A percentile compares a stretch with the other conserved stretches of the same genome.
Conservation (phyloP, 1,140 invertebrate genomes). For the Mya arenaria region DNA sequence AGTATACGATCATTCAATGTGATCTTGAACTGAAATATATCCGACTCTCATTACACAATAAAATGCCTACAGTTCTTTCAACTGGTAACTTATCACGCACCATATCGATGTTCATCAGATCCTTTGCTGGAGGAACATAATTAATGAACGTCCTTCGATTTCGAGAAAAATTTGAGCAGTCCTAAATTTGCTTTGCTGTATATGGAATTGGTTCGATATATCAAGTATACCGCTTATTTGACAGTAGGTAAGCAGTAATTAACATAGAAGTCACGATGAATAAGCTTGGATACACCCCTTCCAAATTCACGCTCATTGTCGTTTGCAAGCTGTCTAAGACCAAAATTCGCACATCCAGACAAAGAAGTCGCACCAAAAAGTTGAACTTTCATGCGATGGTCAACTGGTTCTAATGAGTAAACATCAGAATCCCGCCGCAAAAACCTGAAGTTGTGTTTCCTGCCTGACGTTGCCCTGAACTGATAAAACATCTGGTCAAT, state of each 20-base stretch:
- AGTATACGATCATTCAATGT: neutral
- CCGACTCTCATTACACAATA: slow-evolving; percentile 50
- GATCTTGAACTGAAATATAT: slow-evolving; percentile 42
- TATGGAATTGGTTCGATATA: slow-evolving; percentile 1
- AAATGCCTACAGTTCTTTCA: slow-evolving; percentile 44
- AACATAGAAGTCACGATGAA: slow-evolving; percentile 55
- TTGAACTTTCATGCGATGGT: slow-evolving; percentile 58
- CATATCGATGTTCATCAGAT: slow-evolving; percentile 37
- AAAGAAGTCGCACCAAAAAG: slow-evolving; percentile 61
- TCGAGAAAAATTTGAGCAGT: slow-evolving; percentile 53
- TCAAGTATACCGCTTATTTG: slow-evolving; percentile 15
- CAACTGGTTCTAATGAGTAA: slow-evolving; percentile 2
- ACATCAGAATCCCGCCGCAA: slow-evolving; percentile 22
- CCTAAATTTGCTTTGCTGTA: slow-evolving; percentile 36
- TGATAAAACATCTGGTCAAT: slow-evolving; percentile 61
- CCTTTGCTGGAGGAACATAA: slow-evolving; percentile 17
- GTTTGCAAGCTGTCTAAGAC: slow-evolving; percentile 25
- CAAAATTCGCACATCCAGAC: slow-evolving; percentile 57
- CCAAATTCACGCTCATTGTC: slow-evolving; percentile 18
- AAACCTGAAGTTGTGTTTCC: slow-evolving; percentile 52
- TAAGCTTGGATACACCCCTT: slow-evolving; percentile 8
- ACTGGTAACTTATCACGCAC: slow-evolving; percentile 38
- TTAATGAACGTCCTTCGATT: slow-evolving; percentile 44
- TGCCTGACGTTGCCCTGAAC: slow-evolving; percentile 34
- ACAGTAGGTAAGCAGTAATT: slow-evolving; percentile 46